A percentile compares a stretch with the other conserved stretches of the same genome.
These are phyloP conservation scores for Osmoderma eremita DNA, from an alignment of 2,888 invertebrate genomes.

Conservation along the genomic window DNA sequence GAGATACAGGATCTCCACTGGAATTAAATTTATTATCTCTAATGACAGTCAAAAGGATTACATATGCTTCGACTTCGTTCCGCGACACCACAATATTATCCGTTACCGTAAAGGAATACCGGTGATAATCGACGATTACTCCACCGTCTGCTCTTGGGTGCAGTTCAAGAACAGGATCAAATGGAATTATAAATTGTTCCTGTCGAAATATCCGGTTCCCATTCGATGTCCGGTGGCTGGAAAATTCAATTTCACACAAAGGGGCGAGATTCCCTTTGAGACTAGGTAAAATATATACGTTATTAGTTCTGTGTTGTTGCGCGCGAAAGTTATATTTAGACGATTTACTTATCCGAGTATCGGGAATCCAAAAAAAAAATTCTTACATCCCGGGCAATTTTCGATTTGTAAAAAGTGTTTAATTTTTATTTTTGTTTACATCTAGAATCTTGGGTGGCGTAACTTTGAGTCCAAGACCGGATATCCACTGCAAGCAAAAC, in stretches of 20 bases:
- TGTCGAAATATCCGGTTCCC: conserved; percentile 89
- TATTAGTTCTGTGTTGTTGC: conserved; percentile 6
- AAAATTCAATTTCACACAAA: conserved; percentile 93
- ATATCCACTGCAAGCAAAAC: conserved; percentile 90
- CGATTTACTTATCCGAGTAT: too few relatives aligned
- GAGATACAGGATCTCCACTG: neutral
- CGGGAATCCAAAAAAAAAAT: too few relatives aligned
- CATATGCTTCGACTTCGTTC: conserved; percentile 95
- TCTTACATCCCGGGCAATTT: too few relatives aligned
- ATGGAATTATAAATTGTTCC: conserved; percentile 88
- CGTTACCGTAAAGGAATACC: conserved; percentile 89
- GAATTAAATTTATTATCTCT: conserved; percentile 38
- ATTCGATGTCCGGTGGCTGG: conserved; percentile 96
- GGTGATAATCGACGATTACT: conserved; percentile 89
- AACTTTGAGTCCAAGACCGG: conserved; percentile 91
- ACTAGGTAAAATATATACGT: conserved; percentile 66
- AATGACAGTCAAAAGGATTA: conserved; percentile 92
- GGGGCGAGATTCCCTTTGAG: conserved; percentile 88
- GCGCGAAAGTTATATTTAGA: neutral
- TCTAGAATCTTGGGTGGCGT: conserved; percentile 91
- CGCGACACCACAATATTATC: conserved; percentile 94
- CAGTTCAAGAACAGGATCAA: conserved; percentile 85
- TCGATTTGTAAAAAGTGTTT: too few relatives aligned
- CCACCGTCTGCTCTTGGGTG: conserved; percentile 94
- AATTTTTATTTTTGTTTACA: neutral